Evolutionary conservation across 2,888 invertebrate genomes (phyloP).

Genomic region (Anthrax anthrax): DNA sequence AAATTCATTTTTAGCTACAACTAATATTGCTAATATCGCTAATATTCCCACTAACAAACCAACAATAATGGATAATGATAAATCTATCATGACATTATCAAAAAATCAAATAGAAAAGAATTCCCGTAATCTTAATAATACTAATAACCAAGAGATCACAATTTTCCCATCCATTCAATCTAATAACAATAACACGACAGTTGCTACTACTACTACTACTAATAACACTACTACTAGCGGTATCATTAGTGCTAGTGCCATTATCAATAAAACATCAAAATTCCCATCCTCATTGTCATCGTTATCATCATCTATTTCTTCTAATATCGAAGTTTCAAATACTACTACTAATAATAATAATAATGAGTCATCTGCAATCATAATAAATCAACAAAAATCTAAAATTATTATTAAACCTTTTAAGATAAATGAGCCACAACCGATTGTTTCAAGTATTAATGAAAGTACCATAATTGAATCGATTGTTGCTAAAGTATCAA

Average conservation of each 20-base stretch:
- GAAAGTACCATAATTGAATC: conserved; percentile 31
- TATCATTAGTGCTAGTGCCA: conserved; percentile 1
- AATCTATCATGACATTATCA: conserved; percentile 1
- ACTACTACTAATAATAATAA: background rate
- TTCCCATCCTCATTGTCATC: background rate
- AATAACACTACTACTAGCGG: background rate
- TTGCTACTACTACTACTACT: background rate
- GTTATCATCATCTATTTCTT: background rate
- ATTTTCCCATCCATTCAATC: background rate
- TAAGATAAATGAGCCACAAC: conserved; percentile 35
- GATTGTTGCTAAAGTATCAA: conserved; percentile 32
- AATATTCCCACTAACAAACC: background rate
- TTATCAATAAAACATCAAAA: background rate
- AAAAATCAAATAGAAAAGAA: conserved; percentile 22
- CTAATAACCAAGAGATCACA: conserved; percentile 1
- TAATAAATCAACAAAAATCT: conserved; percentile 20
- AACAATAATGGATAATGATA: conserved; percentile 4
- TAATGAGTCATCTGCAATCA: background rate
- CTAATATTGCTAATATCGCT: background rate
- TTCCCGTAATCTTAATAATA: conserved; percentile 18
- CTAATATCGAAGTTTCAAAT: too few relatives aligned
- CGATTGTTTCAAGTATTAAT: conserved; percentile 28
- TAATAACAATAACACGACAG: background rate
- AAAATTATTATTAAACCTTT: conserved; percentile 36
- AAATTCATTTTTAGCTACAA: conserved; percentile 31